A percentile compares a stretch with the other conserved stretches of the same genome.
phyloP scores from a whole-genome alignment of 2,797 vertebrate species.

The Channa striata region DNA sequence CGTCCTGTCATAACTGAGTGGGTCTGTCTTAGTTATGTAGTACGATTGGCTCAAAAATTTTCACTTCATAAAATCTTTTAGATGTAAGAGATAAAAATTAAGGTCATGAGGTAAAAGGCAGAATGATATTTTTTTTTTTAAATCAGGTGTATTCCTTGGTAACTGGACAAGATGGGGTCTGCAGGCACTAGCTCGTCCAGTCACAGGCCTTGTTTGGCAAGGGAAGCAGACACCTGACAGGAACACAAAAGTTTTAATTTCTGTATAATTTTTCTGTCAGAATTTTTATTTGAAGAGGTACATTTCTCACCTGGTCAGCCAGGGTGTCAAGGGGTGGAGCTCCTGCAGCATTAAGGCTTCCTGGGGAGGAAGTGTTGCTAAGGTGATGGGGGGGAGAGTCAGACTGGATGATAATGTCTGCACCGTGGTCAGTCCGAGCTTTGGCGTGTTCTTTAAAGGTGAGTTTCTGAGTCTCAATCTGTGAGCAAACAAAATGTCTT shows the following conservation, averaged over 20 bases:
- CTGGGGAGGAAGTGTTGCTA: conserved; percentile 90
- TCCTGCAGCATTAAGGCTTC: conserved; percentile 90
- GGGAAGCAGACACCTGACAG: conserved; percentile 87
- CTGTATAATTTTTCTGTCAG: too few species aligned
- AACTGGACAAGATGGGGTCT: conserved; percentile 7
- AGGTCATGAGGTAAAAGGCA: conserved; percentile 18
- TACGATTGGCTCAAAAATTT: too few species aligned
- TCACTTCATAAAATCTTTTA: conserved; percentile 37
- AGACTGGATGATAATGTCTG: conserved; percentile 90
- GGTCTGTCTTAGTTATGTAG: background rate
- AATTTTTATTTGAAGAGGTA: background rate
- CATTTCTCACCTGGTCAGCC: conserved; percentile 82
- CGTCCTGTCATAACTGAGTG: background rate
- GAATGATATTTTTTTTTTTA: conserved; percentile 3
- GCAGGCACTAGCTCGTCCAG: conserved; percentile 53
- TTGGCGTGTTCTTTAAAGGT: conserved; percentile 91
- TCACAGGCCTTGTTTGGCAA: conserved; percentile 96
- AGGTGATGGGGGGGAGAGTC: conserved; percentile 87
- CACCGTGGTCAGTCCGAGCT: conserved; percentile 94
- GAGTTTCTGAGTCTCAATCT: conserved; percentile 94
- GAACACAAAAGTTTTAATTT: background rate
- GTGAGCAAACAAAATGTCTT: background rate
- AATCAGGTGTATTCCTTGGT: conserved; percentile 49
- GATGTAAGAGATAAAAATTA: background rate
- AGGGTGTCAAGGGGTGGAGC: conserved; percentile 90